Conservation (phyloP, 2,113 vertebrate species). For the Lagopus leucura region DNA sequence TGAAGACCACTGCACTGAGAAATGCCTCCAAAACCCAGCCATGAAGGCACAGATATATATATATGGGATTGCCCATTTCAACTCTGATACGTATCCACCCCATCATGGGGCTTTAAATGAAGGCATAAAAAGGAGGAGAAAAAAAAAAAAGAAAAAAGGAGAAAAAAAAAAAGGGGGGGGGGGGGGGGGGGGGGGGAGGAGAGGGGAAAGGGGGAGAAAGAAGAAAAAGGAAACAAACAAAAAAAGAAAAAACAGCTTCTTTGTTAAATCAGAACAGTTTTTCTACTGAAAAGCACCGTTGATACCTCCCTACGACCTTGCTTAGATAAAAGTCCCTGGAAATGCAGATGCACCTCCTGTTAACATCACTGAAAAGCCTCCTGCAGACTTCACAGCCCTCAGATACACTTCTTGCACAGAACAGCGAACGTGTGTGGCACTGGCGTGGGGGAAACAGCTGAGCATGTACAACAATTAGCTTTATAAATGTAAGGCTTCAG, state of each 20-base stretch:
- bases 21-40: not conserved
- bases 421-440: slow-evolving; percentile 1
- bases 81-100: not conserved
- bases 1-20: not conserved
- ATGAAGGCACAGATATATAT: not conserved
- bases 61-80: not conserved
- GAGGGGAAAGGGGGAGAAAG: too few species aligned
- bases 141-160: not conserved
- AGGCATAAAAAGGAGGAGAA: not conserved
- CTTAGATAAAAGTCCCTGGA: not conserved
- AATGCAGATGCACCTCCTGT: not conserved
- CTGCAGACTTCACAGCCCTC: not conserved
- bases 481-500: not conserved
- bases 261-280: not conserved
- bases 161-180: not conserved
- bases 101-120: fast-evolving
- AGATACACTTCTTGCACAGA: not conserved
- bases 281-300: not conserved
- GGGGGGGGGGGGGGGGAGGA: too few species aligned
- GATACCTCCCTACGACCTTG: not conserved
- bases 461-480: slow-evolving; percentile 25
- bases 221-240: not conserved
- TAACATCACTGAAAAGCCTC: not conserved
- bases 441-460: not conserved
- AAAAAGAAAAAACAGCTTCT: not conserved